These are phyloP conservation scores for Barypeithes pellucidus DNA, from an alignment of 2,888 invertebrate genomes.

Conservation along the genomic window DNA sequence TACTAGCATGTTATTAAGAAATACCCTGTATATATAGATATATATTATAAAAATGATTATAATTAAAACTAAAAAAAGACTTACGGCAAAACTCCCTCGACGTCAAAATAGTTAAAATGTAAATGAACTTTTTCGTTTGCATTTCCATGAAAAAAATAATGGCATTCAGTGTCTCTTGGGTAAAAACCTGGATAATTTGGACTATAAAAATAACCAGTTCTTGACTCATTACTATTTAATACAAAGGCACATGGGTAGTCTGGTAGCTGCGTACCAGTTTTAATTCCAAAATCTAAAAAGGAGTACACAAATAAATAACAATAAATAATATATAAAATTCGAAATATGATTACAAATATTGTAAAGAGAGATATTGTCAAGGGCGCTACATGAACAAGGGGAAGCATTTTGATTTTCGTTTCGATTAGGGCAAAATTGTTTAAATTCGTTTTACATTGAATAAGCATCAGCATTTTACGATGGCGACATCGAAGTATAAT, in stretches of 20 bases:
- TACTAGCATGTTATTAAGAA: no score
- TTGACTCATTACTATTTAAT: constrained; percentile 87
- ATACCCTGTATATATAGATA: no score
- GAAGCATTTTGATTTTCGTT: no score
- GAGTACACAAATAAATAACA: no score
- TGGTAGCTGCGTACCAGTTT: constrained; percentile 83
- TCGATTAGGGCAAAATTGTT: no score
- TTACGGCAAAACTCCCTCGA: constrained; percentile 96
- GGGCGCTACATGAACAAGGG: no score
- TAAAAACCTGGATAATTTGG: constrained; percentile 94
- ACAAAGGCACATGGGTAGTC: constrained; percentile 90
- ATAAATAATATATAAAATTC: no score
- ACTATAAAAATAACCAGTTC: constrained; percentile 87
- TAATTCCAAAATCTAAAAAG: constrained; percentile 89
- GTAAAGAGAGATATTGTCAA: no score
- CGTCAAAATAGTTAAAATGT: constrained; percentile 92
- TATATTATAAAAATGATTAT: neutral
- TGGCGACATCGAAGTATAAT: no score
- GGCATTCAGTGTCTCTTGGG: constrained; percentile 91
- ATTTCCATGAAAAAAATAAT: constrained; percentile 91
- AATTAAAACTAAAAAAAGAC: constrained; percentile 66
- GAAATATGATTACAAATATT: no score
- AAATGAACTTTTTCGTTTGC: constrained; percentile 85
- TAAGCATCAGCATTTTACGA: no score
- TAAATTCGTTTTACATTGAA: no score